Conservation (phyloP, 2,888 invertebrate species). For the Tuta absoluta region DNA sequence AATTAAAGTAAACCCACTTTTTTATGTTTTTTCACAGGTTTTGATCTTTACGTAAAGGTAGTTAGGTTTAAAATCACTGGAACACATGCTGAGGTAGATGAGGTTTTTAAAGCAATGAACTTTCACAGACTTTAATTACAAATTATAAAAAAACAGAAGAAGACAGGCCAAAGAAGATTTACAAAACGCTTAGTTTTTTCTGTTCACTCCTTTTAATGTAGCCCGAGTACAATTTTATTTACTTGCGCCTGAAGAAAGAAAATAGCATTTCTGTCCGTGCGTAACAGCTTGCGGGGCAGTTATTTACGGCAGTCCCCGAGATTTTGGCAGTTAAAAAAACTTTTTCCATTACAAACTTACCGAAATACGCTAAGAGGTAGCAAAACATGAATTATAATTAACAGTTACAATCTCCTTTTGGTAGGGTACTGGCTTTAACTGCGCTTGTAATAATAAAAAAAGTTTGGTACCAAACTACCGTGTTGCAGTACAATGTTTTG, state of each 20-base stretch:
- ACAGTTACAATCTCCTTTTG: slow-evolving; percentile 38
- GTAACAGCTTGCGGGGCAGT: slow-evolving; percentile 78
- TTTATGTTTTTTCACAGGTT: no score
- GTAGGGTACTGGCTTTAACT: slow-evolving; percentile 23
- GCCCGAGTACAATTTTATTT: slow-evolving; percentile 16
- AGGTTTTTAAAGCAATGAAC: no score
- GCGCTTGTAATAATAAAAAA: slow-evolving; percentile 29
- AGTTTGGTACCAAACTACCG: neutral
- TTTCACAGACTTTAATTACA: no score
- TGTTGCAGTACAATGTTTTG: neutral
- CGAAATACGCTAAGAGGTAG: slow-evolving; percentile 57
- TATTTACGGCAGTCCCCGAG: slow-evolving; percentile 73
- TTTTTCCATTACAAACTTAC: slow-evolving; percentile 75
- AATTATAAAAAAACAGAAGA: neutral
- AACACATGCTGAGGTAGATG: no score
- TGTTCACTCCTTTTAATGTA: slow-evolving; percentile 14
- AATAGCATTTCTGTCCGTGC: slow-evolving; percentile 64
- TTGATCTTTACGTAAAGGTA: no score
- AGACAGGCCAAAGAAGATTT: neutral
- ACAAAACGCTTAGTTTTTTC: neutral
- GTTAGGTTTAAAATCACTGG: no score
- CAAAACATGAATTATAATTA: slow-evolving; percentile 71
- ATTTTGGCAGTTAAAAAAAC: slow-evolving; percentile 73
- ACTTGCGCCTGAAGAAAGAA: slow-evolving; percentile 41
- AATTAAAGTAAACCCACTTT: no score